These are phyloP conservation scores for Pithys albifrons DNA, from an alignment of 2,113 vertebrate genomes.

Conservation along the genomic window DNA sequence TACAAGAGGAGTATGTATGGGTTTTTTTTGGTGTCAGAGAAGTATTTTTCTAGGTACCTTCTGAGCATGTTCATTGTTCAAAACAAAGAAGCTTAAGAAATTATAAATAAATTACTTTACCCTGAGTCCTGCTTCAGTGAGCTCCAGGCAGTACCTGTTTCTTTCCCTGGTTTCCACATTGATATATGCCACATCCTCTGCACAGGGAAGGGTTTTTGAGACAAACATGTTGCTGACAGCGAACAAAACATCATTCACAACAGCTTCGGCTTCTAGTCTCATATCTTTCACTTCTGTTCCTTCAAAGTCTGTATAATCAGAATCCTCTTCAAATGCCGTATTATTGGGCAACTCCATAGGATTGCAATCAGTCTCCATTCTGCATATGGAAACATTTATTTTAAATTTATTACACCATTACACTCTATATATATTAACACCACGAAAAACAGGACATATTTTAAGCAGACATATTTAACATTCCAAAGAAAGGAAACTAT, in stretches of 20 bases:
- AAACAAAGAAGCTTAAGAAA: neutral
- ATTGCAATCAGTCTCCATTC: conserved; percentile 90
- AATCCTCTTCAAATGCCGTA: conserved; percentile 77
- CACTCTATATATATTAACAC: neutral
- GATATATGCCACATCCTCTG: conserved; percentile 90
- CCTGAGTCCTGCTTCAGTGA: conserved; percentile 92
- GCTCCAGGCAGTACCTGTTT: conserved; percentile 91
- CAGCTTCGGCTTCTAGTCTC: conserved; percentile 92
- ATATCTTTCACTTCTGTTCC: conserved; percentile 91
- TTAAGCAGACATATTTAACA: neutral
- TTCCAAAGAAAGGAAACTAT: neutral
- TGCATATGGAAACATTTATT: conserved; percentile 42
- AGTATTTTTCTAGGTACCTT: neutral
- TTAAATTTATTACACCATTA: neutral
- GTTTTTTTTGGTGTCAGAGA: neutral
- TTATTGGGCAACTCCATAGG: conserved; percentile 79
- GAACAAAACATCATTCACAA: conserved; percentile 95
- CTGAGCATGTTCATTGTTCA: neutral
- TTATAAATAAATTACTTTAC: conserved; percentile 70
- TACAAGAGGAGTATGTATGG: neutral
- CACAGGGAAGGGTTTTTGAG: conserved; percentile 85
- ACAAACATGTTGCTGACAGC: conserved; percentile 93
- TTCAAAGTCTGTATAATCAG: conserved; percentile 77
- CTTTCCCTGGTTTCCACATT: conserved; percentile 93
- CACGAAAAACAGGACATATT: neutral